Evolutionary conservation across 2,888 invertebrate genomes (phyloP), one percentile per base, ranked within the genome.

Genomic region (Leucozona laternaria): DNA sequence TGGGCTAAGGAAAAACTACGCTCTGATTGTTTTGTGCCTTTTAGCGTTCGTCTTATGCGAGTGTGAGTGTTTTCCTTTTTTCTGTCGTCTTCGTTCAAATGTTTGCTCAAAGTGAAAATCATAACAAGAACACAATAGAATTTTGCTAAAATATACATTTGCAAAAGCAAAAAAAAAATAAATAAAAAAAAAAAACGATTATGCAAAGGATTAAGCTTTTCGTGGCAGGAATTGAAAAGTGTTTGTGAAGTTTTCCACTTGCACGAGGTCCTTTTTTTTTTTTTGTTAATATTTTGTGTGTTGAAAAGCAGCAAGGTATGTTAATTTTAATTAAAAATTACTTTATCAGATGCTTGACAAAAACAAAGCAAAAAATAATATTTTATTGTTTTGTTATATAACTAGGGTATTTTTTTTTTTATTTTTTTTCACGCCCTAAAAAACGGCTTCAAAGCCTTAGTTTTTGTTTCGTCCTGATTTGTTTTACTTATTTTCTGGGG

Each of bases 201-300:
- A 86, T 86, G 86, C 87, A 87, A 87, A 87, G 79, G 83, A 87
- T 83, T 87, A 83, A 83, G 83, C 87, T 83, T 87, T 87, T 87
- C 72, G 78, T 76, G 83, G 79, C 64, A 83, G 76, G 75, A 76
- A 79, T 75, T 76, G 79, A 83, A 87, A 87, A 79, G 79, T 78
- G 86, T 86, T 79, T 78, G 86, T 86, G 86, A 86, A 86, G 86
- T 82, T 86, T 82, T 71, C 78, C 82, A 82, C 82, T 82, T 64
- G 82, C 78, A 82, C 86, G 86, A 75, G 75, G 73, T 75, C 75
- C 58, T 60, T 71, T 70, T 77, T 75, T n/a, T n/a, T n/a, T n/a
- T n/a, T n/a, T n/a, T n/a, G n/a, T n/a, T n/a, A n/a, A n/a, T 50
- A 34, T 75, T 85, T 71, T 57, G 55, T 68, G 68, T 68, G 79